phyloP scores from a whole-genome alignment of 2,888 invertebrate species.

The Nephrotoma guestfalica region DNA sequence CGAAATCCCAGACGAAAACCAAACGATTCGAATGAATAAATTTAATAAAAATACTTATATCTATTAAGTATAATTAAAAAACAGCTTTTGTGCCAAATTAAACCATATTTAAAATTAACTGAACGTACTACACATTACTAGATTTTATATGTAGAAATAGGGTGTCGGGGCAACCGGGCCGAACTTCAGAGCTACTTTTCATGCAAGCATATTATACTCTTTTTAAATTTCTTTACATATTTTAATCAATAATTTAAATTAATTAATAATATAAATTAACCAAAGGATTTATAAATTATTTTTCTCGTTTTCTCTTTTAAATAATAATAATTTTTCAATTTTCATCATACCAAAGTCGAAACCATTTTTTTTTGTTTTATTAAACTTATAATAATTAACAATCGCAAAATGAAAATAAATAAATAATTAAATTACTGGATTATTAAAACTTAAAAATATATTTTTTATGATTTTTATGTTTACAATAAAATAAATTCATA shows the following conservation, averaged over 20 bases:
- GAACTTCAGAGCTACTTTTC: background rate
- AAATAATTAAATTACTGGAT: background rate
- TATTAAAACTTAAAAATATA: background rate
- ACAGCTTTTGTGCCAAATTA: background rate
- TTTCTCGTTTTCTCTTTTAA: background rate
- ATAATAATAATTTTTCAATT: background rate
- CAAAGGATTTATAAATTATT: background rate
- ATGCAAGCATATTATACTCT: background rate
- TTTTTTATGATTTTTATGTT: background rate
- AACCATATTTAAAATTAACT: background rate
- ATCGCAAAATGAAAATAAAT: background rate
- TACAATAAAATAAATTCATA: background rate
- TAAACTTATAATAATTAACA: background rate
- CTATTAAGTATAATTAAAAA: background rate
- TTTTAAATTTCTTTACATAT: background rate
- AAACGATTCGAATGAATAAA: slow-evolving; percentile 61
- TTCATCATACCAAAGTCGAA: slow-evolving; percentile 1
- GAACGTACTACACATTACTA: background rate
- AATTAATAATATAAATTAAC: background rate
- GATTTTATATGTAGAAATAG: background rate
- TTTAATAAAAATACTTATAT: slow-evolving; percentile 46
- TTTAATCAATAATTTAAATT: background rate
- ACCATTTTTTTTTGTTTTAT: background rate
- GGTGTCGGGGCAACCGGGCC: background rate
- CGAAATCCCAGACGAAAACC: slow-evolving; percentile 42